Conservation (phyloP, 53 echinoderm and acorn worm genomes). For the Zoroaster sp. region DNA sequence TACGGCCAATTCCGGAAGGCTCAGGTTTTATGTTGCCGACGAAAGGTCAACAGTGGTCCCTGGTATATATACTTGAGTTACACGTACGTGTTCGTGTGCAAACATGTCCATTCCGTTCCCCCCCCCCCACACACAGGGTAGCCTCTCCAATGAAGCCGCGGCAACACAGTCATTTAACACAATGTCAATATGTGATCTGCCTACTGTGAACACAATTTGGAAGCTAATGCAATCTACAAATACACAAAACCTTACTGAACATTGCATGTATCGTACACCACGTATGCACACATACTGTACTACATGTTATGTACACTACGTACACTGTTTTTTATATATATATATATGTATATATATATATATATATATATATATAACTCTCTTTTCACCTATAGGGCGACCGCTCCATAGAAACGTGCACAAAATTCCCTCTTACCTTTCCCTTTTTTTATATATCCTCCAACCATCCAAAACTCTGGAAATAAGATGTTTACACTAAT, state of each 20-base stretch:
- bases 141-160: constrained; percentile 18
- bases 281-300: background rate
- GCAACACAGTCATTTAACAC: constrained; percentile 43
- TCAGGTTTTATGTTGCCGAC: background rate
- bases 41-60: constrained; percentile 25
- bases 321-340: too few relatives aligned
- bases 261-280: background rate
- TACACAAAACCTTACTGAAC: background rate
- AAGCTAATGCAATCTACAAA: too few relatives aligned
- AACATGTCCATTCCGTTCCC: background rate
- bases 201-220: too few relatives aligned
- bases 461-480: too few relatives aligned
- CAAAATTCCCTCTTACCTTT: too few relatives aligned
- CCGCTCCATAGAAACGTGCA: too few relatives aligned
- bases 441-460: too few relatives aligned
- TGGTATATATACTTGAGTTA: constrained; percentile 15
- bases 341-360: too few relatives aligned
- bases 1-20: constrained; percentile 32
- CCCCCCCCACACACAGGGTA: background rate
- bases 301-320: too few relatives aligned
- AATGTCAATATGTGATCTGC: constrained; percentile 21
- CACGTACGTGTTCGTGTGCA: constrained; percentile 6
- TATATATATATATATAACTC: too few relatives aligned
- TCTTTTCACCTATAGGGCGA: too few relatives aligned
- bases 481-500: too few relatives aligned